Evolutionary conservation across 2,888 invertebrate genomes (phyloP).

Genomic region (Emmelina monodactyla): DNA sequence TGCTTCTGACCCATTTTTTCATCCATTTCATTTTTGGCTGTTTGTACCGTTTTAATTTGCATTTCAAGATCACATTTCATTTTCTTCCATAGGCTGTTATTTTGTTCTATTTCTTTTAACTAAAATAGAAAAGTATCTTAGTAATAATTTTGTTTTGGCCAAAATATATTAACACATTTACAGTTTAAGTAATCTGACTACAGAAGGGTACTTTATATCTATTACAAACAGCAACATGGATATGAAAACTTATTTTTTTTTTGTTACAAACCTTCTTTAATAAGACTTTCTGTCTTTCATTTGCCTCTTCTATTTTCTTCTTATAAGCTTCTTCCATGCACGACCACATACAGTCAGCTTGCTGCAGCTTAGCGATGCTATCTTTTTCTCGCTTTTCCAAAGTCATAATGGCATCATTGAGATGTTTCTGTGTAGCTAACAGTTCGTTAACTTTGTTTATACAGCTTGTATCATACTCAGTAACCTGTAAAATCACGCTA

Average conservation of each 20-base stretch:
- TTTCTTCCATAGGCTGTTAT: slow-evolving; percentile 38
- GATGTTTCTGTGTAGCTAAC: slow-evolving; percentile 52
- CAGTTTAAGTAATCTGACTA: no score
- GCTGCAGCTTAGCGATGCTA: slow-evolving; percentile 56
- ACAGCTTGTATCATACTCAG: slow-evolving; percentile 40
- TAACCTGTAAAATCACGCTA: no score
- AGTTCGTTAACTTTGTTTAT: slow-evolving; percentile 52
- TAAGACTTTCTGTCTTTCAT: slow-evolving; percentile 30
- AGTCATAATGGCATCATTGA: slow-evolving; percentile 59
- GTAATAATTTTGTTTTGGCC: no score
- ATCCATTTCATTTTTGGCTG: slow-evolving; percentile 30
- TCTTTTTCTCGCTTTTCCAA: slow-evolving; percentile 68
- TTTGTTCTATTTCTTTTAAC: slow-evolving; percentile 35
- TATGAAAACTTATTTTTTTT: no score
- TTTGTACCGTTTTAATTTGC: slow-evolving; percentile 28
- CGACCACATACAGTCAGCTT: slow-evolving; percentile 66
- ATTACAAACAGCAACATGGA: no score
- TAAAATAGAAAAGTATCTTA: slow-evolving; percentile 21
- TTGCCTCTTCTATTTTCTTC: slow-evolving; percentile 33
- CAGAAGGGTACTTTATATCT: neutral
- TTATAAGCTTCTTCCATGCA: slow-evolving; percentile 59
- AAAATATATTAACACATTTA: no score
- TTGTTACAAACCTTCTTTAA: slow-evolving; percentile 39
- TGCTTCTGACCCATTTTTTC: slow-evolving; percentile 32
- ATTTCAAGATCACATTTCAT: slow-evolving; percentile 40